These are phyloP conservation scores for Troides aeacus DNA, from an alignment of 2,888 invertebrate genomes.

Conservation along the genomic window DNA sequence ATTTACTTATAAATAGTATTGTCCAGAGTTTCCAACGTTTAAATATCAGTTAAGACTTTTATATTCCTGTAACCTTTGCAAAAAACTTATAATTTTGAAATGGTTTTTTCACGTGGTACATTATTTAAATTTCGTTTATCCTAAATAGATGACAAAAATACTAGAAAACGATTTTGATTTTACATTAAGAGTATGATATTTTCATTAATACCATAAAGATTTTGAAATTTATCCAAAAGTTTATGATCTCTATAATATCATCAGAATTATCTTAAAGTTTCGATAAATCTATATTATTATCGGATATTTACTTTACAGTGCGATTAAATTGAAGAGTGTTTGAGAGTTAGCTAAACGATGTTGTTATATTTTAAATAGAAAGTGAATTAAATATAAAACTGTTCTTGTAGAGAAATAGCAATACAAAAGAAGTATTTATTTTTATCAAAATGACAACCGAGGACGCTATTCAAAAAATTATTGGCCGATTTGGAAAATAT, in stretches of 20 bases:
- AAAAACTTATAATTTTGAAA: no score
- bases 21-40: no score
- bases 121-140: no score
- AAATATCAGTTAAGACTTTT: no score
- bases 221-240: background rate
- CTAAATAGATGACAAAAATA: no score
- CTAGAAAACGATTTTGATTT: background rate
- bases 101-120: no score
- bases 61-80: no score
- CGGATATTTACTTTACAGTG: conserved; percentile 2
- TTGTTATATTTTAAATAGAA: background rate
- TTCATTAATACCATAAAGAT: background rate
- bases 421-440: background rate
- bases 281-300: conserved; percentile 20
- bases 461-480: conserved; percentile 66
- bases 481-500: conserved; percentile 78
- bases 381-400: no score
- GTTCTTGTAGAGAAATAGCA: background rate
- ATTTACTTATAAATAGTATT: no score
- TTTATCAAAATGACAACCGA: conserved; percentile 34
- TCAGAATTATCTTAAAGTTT: conserved; percentile 9
- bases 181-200: background rate
- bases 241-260: background rate
- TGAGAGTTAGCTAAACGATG: background rate
- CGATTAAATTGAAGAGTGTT: background rate